phyloP scores from a whole-genome alignment of 2,113 vertebrate genomes.

The Apaloderma vittatum region DNA sequence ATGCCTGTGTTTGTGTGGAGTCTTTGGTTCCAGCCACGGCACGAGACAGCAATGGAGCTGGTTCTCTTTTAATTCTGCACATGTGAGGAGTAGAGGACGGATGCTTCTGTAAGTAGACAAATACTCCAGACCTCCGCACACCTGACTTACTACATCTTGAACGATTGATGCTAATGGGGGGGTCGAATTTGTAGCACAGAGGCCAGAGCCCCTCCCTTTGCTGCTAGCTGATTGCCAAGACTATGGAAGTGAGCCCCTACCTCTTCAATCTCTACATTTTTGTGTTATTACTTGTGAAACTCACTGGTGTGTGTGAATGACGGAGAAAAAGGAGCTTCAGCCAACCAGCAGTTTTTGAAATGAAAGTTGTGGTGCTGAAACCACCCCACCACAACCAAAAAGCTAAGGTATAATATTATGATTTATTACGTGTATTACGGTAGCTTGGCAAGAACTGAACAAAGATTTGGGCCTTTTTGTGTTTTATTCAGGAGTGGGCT shows the following conservation, averaged over 20 bases:
- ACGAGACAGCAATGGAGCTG: not conserved
- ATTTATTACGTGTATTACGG: not conserved
- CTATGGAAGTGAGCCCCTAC: not conserved
- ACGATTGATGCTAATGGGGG: rapidly evolving
- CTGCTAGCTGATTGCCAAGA: not conserved
- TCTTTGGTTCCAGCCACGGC: not conserved
- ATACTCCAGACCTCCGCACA: not conserved
- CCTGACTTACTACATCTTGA: not conserved
- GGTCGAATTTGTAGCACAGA: not conserved
- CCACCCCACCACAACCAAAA: not conserved
- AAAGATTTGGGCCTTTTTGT: not conserved
- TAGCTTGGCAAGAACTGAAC: not conserved
- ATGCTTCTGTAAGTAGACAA: not conserved
- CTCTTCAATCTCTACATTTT: not conserved
- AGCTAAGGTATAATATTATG: not conserved
- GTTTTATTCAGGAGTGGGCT: not conserved
- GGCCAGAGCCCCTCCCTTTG: not conserved
- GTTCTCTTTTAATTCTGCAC: not conserved
- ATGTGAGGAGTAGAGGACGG: not conserved
- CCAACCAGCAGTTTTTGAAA: not conserved
- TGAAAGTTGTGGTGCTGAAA: not conserved
- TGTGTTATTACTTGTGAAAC: not conserved
- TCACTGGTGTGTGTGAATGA: not conserved
- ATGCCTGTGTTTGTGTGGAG: not conserved
- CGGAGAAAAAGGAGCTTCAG: not conserved